Percentiles rank a stretch among this genome's conserved stretches.
These are phyloP conservation scores for Notolepis coatsorum DNA, from an alignment of 2,797 vertebrate genomes.

Conservation along the genomic window DNA sequence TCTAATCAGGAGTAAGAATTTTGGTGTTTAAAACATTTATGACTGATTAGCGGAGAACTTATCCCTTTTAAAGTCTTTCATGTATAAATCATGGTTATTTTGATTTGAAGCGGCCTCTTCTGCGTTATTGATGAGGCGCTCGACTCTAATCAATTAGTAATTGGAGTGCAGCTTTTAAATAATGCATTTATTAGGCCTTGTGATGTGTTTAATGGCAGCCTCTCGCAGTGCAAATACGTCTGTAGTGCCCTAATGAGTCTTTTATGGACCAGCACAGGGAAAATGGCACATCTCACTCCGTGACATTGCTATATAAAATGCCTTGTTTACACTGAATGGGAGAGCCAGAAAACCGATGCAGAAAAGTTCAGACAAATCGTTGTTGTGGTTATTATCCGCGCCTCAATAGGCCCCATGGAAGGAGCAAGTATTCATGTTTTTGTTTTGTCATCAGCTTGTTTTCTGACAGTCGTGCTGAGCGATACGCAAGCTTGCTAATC, in stretches of 20 bases:
- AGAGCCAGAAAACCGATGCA: conserved; percentile 58
- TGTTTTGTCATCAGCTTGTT: conserved; percentile 54
- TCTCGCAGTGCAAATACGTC: conserved; percentile 78
- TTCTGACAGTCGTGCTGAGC: conserved; percentile 23
- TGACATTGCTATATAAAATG: conserved; percentile 68
- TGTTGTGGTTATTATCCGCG: conserved; percentile 54
- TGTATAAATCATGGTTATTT: conserved; percentile 87
- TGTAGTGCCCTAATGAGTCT: conserved; percentile 83
- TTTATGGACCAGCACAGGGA: conserved; percentile 76
- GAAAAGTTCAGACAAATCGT: conserved; percentile 68
- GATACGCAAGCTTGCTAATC: conserved; percentile 5
- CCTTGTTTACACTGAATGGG: conserved; percentile 77
- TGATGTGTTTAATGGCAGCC: conserved; percentile 84
- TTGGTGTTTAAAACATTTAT: conserved; percentile 83
- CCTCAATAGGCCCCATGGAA: conserved; percentile 45
- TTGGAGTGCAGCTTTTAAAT: conserved; percentile 86
- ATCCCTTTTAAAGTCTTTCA: conserved; percentile 85
- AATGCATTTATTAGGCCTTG: conserved; percentile 85
- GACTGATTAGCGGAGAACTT: conserved; percentile 83
- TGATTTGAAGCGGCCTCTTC: conserved; percentile 83
- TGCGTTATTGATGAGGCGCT: conserved; percentile 86
- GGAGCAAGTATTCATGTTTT: conserved; percentile 43
- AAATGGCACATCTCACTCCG: conserved; percentile 76
- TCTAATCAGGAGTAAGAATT: conserved; percentile 61
- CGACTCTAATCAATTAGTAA: conserved; percentile 87